Percentiles rank a stretch among this genome's conserved stretches.
Conservation (phyloP, 2,888 invertebrate genomes). For the Cryptus armator region DNA sequence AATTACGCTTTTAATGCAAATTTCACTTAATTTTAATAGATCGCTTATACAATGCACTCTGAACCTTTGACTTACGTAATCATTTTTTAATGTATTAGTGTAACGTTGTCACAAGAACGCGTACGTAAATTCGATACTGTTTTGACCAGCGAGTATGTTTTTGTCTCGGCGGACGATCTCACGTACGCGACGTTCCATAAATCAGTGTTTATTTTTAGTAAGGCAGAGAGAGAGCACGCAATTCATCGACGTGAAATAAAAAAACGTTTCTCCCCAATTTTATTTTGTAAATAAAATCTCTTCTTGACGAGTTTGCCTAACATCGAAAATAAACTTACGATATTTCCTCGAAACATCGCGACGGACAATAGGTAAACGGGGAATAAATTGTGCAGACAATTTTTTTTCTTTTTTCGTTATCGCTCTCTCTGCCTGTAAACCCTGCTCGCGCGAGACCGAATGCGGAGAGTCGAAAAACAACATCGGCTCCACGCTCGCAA, state of each 20-base stretch:
- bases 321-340: neutral
- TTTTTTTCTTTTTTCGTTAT: neutral
- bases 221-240: constrained; percentile 46
- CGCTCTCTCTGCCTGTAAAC: neutral
- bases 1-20: neutral
- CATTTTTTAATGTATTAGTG: neutral
- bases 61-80: neutral
- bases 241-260: constrained; percentile 13
- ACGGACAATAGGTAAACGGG: neutral
- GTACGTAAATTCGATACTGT: constrained; percentile 55
- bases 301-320: neutral
- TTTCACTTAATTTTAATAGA: neutral
- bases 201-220: constrained; percentile 81
- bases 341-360: neutral
- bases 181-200: constrained; percentile 69
- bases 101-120: neutral
- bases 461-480: constrained; percentile 1
- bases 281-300: neutral
- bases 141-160: constrained; percentile 79
- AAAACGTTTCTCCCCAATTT: neutral
- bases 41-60: neutral
- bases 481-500: neutral
- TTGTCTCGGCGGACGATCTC: constrained; percentile 74
- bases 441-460: neutral
- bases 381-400: constrained; percentile 7